Evolutionary conservation across 2,113 vertebrate genomes (phyloP).

Genomic region (Thermophis baileyi): DNA sequence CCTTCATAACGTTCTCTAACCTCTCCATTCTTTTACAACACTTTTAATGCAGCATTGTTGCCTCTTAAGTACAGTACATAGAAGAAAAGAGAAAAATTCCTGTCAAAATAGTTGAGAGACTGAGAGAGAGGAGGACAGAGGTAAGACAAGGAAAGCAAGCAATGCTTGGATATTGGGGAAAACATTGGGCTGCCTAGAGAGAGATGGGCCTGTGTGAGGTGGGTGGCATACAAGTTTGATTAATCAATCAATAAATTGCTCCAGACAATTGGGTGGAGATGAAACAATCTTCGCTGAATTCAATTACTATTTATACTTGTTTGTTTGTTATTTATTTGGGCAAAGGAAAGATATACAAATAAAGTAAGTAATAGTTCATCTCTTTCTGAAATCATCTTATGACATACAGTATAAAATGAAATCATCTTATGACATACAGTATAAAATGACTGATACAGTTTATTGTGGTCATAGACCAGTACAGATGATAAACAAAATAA

Average conservation of each 20-base stretch:
- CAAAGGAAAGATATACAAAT: background rate
- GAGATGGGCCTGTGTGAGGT: background rate
- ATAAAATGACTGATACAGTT: too few species aligned
- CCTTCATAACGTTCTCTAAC: background rate
- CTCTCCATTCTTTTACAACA: background rate
- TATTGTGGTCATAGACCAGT: too few species aligned
- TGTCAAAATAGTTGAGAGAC: background rate
- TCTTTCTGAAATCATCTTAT: background rate
- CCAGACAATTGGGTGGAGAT: background rate
- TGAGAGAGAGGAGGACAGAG: background rate
- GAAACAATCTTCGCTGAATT: background rate
- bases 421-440: background rate
- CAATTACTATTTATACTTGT: background rate
- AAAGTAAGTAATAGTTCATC: background rate
- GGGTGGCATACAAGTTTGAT: background rate
- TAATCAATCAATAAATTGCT: background rate
- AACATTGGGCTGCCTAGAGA: background rate
- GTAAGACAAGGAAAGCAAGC: background rate
- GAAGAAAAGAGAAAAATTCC: background rate
- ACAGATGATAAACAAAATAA: background rate
- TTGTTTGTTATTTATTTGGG: background rate
- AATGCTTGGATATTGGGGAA: background rate
- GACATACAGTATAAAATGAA: background rate
- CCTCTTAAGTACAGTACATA: background rate
- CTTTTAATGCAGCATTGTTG: background rate